Evolutionary conservation across 1,140 invertebrate genomes (phyloP).

Genomic region (Heliconius eleuchia): DNA sequence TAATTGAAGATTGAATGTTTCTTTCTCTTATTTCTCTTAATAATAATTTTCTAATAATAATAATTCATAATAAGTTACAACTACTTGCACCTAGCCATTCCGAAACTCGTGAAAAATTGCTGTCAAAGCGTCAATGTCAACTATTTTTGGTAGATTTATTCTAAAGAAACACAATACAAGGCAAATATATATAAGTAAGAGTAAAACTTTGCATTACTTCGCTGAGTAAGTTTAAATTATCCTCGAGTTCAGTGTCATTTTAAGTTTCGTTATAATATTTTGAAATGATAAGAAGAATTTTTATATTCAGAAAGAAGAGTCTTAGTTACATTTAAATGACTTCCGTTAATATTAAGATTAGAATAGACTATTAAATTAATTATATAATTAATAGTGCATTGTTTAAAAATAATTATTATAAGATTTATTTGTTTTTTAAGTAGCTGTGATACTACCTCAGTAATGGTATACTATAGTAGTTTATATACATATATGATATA

Average conservation of each 20-base stretch:
- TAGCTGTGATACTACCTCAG: background rate
- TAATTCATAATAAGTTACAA: too few relatives aligned
- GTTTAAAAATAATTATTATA: background rate
- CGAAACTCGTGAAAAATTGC: too few relatives aligned
- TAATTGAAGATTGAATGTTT: too few relatives aligned
- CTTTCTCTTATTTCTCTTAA: too few relatives aligned
- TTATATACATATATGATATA: background rate
- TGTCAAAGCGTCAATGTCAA: too few relatives aligned
- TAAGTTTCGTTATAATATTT: background rate
- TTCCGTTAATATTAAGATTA: background rate
- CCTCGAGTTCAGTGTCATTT: background rate
- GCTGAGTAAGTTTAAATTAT: background rate
- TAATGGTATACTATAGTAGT: background rate
- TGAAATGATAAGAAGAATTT: background rate
- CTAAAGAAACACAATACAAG: too few relatives aligned
- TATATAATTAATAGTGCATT: constrained; percentile 4
- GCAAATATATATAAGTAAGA: too few relatives aligned
- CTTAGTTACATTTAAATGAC: background rate
- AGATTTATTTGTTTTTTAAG: background rate
- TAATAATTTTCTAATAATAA: too few relatives aligned
- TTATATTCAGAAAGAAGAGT: background rate
- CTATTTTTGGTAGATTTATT: too few relatives aligned
- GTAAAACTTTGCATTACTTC: too few relatives aligned
- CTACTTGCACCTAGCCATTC: too few relatives aligned
- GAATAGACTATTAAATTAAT: constrained; percentile 5